These are phyloP conservation scores for Sebastes iracundus DNA, from an alignment of 2,797 vertebrate species.

Conservation along the genomic window DNA sequence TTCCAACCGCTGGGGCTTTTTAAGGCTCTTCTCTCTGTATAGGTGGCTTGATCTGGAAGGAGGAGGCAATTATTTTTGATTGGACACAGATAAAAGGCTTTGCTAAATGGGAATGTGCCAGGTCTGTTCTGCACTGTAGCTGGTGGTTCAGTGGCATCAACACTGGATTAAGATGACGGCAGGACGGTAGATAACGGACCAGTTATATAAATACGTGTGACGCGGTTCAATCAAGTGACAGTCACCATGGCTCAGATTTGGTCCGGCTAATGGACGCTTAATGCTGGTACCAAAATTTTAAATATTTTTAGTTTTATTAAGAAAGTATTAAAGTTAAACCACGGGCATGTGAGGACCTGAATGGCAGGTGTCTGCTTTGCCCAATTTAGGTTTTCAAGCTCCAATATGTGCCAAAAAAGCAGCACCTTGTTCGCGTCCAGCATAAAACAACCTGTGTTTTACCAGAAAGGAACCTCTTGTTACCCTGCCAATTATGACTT, in stretches of 20 bases:
- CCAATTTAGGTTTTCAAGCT: not conserved
- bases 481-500: not conserved
- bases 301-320: not conserved
- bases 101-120: slow-evolving; percentile 55
- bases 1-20: slow-evolving; percentile 59
- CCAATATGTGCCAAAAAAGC: not conserved
- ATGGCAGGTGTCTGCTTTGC: not conserved
- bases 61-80: slow-evolving; percentile 75
- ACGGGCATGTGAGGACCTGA: not conserved
- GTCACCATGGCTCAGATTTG: not conserved
- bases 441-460: not conserved
- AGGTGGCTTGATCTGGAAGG: slow-evolving; percentile 59
- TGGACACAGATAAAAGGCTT: slow-evolving; percentile 72
- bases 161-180: slow-evolving; percentile 41
- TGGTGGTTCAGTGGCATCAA: slow-evolving; percentile 21
- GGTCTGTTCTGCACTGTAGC: slow-evolving; percentile 36
- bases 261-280: not conserved
- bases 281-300: not conserved
- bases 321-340: not conserved
- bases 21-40: slow-evolving; percentile 50
- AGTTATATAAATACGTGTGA: slow-evolving; percentile 8
- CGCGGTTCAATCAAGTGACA: not conserved
- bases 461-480: not conserved
- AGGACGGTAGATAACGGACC: slow-evolving; percentile 31
- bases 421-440: not conserved